Base-by-base conservation (phyloP, 37 sponge, comb jelly and placozoan species). In the Crambe crambe region DNA sequence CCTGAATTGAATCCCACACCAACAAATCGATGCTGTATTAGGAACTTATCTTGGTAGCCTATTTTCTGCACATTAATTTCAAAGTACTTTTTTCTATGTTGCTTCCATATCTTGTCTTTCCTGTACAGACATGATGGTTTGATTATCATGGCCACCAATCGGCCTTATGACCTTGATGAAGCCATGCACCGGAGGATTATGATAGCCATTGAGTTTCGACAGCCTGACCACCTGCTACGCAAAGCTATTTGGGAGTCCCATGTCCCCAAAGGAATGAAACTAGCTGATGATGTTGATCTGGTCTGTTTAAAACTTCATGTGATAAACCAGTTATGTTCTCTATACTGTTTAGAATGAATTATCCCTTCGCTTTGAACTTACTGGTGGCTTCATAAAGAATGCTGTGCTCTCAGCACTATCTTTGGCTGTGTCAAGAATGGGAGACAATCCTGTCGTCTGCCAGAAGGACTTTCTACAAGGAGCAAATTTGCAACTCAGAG, bases 331-430 rank as follows among this genome's bases (percentile, higher is more conserved):
- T 62, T 29, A 62, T 21, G n/a, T 67, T 34, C 22, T 73, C 1
- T 47, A 47, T 47, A 6, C 51, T 15, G 6, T 15, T 15, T 57
- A 86, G 87, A 59, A 72, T 74, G 92, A 86, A 73, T 43, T 90
- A 30, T 63, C 91, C 12, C 67, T 79, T 15, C 71, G 89, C n/a
- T 93, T 85, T 85, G 93, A 93, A 38, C 64, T 93, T 35, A 82
- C 89, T 59, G 93, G 93, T 32, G 93, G 93, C 1, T 93, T 93
- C 79, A 93, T 93, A 35, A 93, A 93, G 85, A 93, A 93, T 72
- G 89, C 93, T 37, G 44, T 93, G 17, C 83, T 93, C 18, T 93
- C 93, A 32, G 93, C 93, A 3, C 83, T 93, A 29, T 85, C 93
- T n/a, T 73, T 93, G 18, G 86, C 93, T 32, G 93, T 93, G 32